Base-by-base conservation (phyloP, 2,113 vertebrate genomes). In the Atherinomorus stipes region DNA sequence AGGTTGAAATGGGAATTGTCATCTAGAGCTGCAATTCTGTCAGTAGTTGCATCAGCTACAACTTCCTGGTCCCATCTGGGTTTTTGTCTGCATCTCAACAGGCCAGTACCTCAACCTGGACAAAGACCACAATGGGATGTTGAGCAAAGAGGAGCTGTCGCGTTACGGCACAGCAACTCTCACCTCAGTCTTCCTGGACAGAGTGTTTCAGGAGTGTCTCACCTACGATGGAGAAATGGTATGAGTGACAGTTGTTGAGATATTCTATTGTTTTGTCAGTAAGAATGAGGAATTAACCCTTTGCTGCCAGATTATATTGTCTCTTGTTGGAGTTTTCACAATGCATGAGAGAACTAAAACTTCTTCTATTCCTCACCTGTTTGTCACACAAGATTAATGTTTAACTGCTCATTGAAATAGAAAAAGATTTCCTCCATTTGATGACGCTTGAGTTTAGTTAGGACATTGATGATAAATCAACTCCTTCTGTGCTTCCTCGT, bases 151-250 rank as follows among this genome's bases (percentile, higher is more conserved):
- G 87, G 98, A 99, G 47, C 94, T 99, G 25, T 99, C 98, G 19
- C 96, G 97, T 0, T 99, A 99, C 4, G 98, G 98, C 86, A 99
- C 97, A 37, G 97, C 97, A 9, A 99, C 98, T 2, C 93, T 99
- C 70, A 99, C 98, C 67, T 95, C 93, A 4, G 95, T 99, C 76
- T 99, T 99, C 87, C 90, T 99, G 85, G 98, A 99, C 81, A 93
- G 96, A 13, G 96, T 99, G 72, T 99, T 98, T 91, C 98, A 98
- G 86, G 97, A 99, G 76, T 99, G 97, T 71, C 95, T 99, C 72
- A 99, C 98, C 31, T 99, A 99, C 0, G 98, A 99, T 77, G 98
- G 98, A 81, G 98, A 99, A 94, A 99, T 99, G 98, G 98, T 99
- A 95, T 42, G 22, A 40, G 22, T 22, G 12, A 40, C 1, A 15